Percentiles rank a stretch among this genome's conserved stretches.
phyloP scores from a whole-genome alignment of 2,888 invertebrate genomes.

The Dicroscelio sp. region DNA sequence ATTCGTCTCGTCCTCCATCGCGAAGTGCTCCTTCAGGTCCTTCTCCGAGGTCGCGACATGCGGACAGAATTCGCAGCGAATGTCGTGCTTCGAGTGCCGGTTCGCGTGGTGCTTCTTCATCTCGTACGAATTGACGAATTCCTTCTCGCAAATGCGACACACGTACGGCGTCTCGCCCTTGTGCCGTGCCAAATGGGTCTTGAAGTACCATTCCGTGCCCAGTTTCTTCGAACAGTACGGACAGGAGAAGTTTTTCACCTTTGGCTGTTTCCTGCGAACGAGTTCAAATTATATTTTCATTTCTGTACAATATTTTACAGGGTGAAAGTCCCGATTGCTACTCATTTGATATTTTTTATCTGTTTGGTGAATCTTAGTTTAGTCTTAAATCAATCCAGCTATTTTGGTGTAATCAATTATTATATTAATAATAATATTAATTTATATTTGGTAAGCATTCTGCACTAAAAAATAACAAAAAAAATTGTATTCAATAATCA shows the following conservation, averaged over 20 bases:
- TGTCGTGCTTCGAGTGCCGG: conserved; percentile 85
- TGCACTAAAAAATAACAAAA: no score
- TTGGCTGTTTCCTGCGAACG: conserved; percentile 53
- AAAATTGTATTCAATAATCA: no score
- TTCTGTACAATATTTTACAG: no score
- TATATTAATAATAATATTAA: no score
- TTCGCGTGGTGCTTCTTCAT: conserved; percentile 88
- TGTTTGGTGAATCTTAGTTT: no score
- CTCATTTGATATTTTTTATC: no score
- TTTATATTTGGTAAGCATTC: no score
- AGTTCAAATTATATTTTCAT: no score
- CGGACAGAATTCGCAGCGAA: conserved; percentile 83
- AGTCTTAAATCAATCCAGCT: no score
- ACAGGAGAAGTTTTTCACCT: conserved; percentile 88
- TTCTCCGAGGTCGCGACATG: conserved; percentile 72
- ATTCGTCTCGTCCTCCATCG: conserved; percentile 52
- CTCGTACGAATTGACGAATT: conserved; percentile 88
- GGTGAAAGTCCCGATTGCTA: no score
- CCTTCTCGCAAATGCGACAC: conserved; percentile 88
- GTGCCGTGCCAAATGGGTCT: conserved; percentile 89
- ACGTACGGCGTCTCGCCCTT: conserved; percentile 87
- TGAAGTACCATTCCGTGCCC: conserved; percentile 90
- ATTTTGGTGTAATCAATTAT: no score
- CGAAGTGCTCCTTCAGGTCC: conserved; percentile 83
- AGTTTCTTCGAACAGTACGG: conserved; percentile 89